Evolutionary conservation across 2,113 vertebrate genomes (phyloP).

Genomic region (Corythornis cristatus): DNA sequence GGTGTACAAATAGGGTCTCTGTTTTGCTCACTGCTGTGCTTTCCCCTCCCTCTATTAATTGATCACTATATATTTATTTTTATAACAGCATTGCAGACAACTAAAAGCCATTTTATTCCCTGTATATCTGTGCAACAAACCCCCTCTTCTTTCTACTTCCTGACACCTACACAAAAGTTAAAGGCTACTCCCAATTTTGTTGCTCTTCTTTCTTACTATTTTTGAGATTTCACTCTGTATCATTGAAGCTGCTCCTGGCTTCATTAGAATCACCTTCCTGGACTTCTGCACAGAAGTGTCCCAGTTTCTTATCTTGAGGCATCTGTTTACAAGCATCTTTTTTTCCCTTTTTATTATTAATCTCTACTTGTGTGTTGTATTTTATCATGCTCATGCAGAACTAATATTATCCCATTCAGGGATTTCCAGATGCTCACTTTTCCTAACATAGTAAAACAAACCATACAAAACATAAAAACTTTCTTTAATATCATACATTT

Average conservation of each 20-base stretch:
- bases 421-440: neutral
- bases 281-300: neutral
- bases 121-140: neutral
- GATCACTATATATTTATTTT: neutral
- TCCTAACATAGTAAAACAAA: neutral
- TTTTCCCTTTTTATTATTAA: neutral
- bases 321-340: neutral
- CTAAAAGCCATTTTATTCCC: neutral
- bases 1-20: neutral
- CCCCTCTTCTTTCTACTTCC: neutral
- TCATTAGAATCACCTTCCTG: neutral
- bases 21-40: neutral
- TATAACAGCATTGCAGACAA: neutral
- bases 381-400: neutral
- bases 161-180: neutral
- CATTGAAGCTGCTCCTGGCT: neutral
- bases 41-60: neutral
- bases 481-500: neutral
- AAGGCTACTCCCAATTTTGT: neutral
- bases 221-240: neutral
- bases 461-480: neutral
- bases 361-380: neutral
- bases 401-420: neutral
- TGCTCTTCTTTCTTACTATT: neutral
- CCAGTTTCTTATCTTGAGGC: neutral